Percentiles rank a stretch among this genome's conserved stretches.
These are phyloP conservation scores for Leucophenga maculata DNA, from an alignment of 2,888 invertebrate species.

Conservation along the genomic window DNA sequence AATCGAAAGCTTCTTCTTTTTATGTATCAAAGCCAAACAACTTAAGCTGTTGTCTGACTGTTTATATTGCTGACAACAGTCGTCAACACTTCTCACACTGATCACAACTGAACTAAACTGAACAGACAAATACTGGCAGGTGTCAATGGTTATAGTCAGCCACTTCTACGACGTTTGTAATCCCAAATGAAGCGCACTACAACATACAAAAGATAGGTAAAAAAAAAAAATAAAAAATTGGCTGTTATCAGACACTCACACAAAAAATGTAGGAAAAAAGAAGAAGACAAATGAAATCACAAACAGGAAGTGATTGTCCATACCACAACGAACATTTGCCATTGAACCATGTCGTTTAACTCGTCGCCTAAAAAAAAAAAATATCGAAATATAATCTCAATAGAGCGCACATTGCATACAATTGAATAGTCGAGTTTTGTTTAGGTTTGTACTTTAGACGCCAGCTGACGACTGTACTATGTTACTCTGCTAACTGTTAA, in stretches of 20 bases:
- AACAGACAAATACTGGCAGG: slow-evolving; percentile 40
- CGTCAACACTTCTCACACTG: slow-evolving; percentile 4
- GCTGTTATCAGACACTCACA: neutral
- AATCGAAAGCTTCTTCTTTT: too few relatives aligned
- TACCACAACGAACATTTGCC: slow-evolving; percentile 10
- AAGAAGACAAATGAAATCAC: neutral
- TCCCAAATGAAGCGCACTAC: slow-evolving; percentile 62
- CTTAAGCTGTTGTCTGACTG: slow-evolving; percentile 54
- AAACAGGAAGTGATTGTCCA: slow-evolving; percentile 17
- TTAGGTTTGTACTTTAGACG: neutral
- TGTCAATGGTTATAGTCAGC: slow-evolving; percentile 59
- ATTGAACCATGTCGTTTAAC: slow-evolving; percentile 4
- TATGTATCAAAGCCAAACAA: slow-evolving; percentile 38
- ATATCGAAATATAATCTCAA: slow-evolving; percentile 1
- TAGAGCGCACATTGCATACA: neutral
- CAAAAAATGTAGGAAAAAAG: neutral
- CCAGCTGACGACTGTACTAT: neutral
- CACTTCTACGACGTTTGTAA: slow-evolving; percentile 47
- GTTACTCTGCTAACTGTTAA: neutral
- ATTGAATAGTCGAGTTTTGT: too few relatives aligned
- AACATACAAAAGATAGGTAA: neutral
- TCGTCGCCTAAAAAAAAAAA: neutral
- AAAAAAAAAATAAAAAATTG: neutral
- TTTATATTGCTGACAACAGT: neutral
- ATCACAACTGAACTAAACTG: neutral